Evolutionary conservation across 2,797 vertebrate species (phyloP).

Genomic region (Oreochromis mossambicus): DNA sequence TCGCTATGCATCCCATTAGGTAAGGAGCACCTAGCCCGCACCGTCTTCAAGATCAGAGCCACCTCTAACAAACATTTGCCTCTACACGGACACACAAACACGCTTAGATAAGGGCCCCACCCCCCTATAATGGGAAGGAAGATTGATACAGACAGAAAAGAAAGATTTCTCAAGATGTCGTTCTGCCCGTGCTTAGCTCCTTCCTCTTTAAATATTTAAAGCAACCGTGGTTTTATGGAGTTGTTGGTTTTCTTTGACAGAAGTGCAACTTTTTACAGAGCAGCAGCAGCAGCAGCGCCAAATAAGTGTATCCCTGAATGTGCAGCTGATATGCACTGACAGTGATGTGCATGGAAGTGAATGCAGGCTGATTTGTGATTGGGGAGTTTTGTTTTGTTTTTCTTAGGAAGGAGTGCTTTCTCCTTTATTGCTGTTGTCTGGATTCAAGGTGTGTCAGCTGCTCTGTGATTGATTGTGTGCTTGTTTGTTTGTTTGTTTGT

Average conservation of each 20-base stretch:
- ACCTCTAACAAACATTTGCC: constrained; percentile 29
- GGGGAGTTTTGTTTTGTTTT: background rate
- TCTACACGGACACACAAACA: constrained; percentile 9
- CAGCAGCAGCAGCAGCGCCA: background rate
- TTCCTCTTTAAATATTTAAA: constrained; percentile 70
- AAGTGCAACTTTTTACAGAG: constrained; percentile 18
- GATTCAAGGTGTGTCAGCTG: constrained; percentile 52
- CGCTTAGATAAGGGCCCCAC: constrained; percentile 30
- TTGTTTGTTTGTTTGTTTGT: constrained; percentile 45
- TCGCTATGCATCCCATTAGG: constrained; percentile 51
- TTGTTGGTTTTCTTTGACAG: constrained; percentile 37
- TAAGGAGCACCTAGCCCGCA: constrained; percentile 37
- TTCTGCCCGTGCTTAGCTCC: constrained; percentile 45
- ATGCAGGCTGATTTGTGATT: constrained; percentile 53
- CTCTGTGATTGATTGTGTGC: constrained; percentile 3
- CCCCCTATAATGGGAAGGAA: constrained; percentile 60
- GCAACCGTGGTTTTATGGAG: constrained; percentile 22
- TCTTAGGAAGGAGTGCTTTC: background rate
- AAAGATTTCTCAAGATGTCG: constrained; percentile 62
- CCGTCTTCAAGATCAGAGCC: constrained; percentile 36
- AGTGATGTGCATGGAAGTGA: constrained; percentile 31
- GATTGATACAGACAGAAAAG: constrained; percentile 65
- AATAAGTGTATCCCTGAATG: background rate
- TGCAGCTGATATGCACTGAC: constrained; percentile 35
- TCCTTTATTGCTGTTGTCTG: constrained; percentile 12